These are phyloP conservation scores for Andricus quercusramuli DNA, from an alignment of 2,888 invertebrate species.

Conservation along the genomic window DNA sequence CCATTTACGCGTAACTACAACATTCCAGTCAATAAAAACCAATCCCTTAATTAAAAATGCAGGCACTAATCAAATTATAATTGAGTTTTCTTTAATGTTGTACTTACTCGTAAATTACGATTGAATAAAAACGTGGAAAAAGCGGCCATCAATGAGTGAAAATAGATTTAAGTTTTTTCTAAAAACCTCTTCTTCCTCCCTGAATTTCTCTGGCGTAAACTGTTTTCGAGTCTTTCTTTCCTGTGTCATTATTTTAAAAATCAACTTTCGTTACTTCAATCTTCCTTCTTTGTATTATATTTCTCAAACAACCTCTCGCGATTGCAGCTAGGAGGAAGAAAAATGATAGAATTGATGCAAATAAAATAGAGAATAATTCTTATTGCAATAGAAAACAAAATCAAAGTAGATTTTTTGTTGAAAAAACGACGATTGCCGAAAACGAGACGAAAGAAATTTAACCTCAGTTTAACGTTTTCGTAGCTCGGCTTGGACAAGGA, in stretches of 20 bases:
- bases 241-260: not conserved
- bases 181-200: not conserved
- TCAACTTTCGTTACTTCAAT: slow-evolving; percentile 33
- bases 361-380: not conserved
- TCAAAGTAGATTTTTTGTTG: slow-evolving; percentile 13
- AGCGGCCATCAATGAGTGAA: not conserved
- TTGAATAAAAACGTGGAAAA: slow-evolving; percentile 16
- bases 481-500: slow-evolving; percentile 96
- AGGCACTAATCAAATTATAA: not conserved
- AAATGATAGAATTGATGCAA: not conserved
- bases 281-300: not conserved
- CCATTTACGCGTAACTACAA: slow-evolving; percentile 20
- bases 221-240: not conserved
- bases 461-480: slow-evolving; percentile 81
- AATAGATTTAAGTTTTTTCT: not conserved
- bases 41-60: not conserved
- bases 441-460: slow-evolving; percentile 69
- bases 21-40: not conserved
- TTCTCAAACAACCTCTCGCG: not conserved
- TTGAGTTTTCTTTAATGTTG: not conserved
- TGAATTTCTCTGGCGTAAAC: slow-evolving; percentile 6
- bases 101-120: slow-evolving; percentile 3
- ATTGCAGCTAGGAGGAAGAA: not conserved
- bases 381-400: slow-evolving; percentile 17
- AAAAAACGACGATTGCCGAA: slow-evolving; percentile 32